Evolutionary conservation across 2,797 vertebrate genomes (phyloP).

Genomic region (Pipistrellus pipistrellus): DNA sequence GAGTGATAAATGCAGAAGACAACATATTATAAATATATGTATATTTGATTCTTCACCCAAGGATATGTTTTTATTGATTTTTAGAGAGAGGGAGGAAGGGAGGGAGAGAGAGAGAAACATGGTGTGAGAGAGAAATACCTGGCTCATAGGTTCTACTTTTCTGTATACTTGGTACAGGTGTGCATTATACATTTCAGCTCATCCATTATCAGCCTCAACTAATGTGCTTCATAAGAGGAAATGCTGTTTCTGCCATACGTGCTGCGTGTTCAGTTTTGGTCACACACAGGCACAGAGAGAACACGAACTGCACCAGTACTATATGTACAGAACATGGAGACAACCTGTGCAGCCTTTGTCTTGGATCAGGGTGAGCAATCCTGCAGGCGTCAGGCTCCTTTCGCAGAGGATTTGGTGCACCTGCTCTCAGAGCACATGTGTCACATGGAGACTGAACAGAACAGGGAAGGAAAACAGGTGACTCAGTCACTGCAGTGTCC

Average conservation of each 20-base stretch:
- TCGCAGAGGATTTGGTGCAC: background rate
- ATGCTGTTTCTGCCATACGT: background rate
- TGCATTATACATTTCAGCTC: background rate
- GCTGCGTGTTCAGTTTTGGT: background rate
- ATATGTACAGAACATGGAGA: background rate
- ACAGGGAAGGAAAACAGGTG: background rate
- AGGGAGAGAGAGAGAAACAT: background rate
- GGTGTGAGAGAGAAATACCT: background rate
- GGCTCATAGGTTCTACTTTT: background rate
- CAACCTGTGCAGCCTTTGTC: background rate
- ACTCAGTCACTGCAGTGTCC: background rate
- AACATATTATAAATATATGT: background rate
- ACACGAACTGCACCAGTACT: background rate
- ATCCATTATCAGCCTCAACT: background rate
- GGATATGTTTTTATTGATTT: background rate
- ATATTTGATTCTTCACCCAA: background rate
- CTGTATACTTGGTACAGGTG: background rate
- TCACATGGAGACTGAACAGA: background rate
- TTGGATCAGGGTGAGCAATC: background rate
- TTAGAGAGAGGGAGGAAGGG: background rate
- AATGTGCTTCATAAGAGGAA: background rate
- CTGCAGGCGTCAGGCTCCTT: too few species aligned
- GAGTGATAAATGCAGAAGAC: background rate
- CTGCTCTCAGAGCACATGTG: background rate
- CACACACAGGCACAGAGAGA: background rate